Conservation (phyloP, 2,888 invertebrate genomes). For the Conops quadrifasciatus region DNA sequence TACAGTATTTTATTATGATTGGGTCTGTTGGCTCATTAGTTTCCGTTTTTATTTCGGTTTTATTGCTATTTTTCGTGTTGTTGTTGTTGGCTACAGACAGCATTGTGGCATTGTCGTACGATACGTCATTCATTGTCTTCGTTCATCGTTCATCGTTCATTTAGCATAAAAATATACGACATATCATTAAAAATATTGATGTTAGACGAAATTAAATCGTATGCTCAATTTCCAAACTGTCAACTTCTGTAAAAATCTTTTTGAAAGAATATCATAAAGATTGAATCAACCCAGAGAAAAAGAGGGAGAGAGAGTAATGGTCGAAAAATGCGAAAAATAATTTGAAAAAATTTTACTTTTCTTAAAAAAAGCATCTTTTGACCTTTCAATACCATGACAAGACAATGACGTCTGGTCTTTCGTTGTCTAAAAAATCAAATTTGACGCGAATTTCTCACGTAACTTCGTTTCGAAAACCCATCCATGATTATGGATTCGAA, state of each 20-base stretch:
- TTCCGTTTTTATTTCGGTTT: neutral
- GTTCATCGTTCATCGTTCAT: neutral
- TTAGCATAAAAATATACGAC: constrained; percentile 17
- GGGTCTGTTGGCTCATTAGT: neutral
- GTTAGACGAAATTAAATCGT: constrained; percentile 13
- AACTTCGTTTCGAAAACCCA: no score
- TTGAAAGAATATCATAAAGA: neutral
- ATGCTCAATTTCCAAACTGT: neutral
- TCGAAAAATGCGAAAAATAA: neutral
- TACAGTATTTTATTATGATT: no score
- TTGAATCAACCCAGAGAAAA: neutral
- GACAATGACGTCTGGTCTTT: no score
- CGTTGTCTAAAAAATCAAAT: no score
- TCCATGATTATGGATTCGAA: no score
- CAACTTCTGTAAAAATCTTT: neutral
- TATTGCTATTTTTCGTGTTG: constrained; percentile 1
- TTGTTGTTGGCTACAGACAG: constrained; percentile 13
- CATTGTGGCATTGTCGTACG: neutral
- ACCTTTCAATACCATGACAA: no score
- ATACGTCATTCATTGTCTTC: neutral
- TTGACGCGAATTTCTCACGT: no score
- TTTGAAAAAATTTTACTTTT: no score
- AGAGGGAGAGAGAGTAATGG: neutral
- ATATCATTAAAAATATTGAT: constrained; percentile 18
- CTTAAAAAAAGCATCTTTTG: no score